A percentile compares a stretch with the other conserved stretches of the same genome.
phyloP scores from a whole-genome alignment of 1,140 invertebrate species.

The Drosophila erecta region DNA sequence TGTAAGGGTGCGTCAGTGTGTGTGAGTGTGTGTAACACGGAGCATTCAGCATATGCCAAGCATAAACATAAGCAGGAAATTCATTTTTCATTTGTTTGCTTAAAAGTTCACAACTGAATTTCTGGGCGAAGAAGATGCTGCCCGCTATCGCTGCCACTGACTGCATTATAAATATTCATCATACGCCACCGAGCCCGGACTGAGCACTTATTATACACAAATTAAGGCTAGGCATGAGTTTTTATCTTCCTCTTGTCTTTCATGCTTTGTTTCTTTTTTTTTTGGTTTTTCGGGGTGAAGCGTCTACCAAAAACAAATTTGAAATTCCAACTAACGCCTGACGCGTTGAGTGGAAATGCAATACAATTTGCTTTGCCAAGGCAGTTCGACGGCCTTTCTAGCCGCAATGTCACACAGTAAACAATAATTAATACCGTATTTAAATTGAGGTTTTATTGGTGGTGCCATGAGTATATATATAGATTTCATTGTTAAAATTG shows the following conservation, averaged over 20 bases:
- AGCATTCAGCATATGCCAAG: conserved; percentile 78
- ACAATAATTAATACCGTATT: background rate
- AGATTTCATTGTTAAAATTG: too few species aligned
- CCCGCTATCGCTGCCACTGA: conserved; percentile 29
- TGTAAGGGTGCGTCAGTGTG: conserved; percentile 17
- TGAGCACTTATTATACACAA: conserved; percentile 77
- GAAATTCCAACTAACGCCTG: conserved; percentile 71
- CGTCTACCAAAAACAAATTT: conserved; percentile 64
- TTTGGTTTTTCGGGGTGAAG: conserved; percentile 7
- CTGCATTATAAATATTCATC: conserved; percentile 78
- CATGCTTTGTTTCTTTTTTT: conserved; percentile 7
- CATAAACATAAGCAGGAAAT: conserved; percentile 82
- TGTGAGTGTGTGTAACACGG: conserved; percentile 31
- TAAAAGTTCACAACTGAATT: conserved; percentile 57
- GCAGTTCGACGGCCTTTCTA: conserved; percentile 65
- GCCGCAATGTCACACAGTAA: conserved; percentile 28
- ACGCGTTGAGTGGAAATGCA: conserved; percentile 58
- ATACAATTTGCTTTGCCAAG: conserved; percentile 63
- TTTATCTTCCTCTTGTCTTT: conserved; percentile 8
- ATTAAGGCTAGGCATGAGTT: conserved; percentile 66
- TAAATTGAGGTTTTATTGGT: background rate
- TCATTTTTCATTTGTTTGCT: conserved; percentile 82
- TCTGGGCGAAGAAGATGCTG: conserved; percentile 56
- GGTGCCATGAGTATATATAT: background rate
- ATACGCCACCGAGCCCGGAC: conserved; percentile 61